Percentiles rank a stretch among this genome's conserved stretches.
phyloP scores from a whole-genome alignment of 2,797 vertebrate genomes.

The Cheirogaleus major region DNA sequence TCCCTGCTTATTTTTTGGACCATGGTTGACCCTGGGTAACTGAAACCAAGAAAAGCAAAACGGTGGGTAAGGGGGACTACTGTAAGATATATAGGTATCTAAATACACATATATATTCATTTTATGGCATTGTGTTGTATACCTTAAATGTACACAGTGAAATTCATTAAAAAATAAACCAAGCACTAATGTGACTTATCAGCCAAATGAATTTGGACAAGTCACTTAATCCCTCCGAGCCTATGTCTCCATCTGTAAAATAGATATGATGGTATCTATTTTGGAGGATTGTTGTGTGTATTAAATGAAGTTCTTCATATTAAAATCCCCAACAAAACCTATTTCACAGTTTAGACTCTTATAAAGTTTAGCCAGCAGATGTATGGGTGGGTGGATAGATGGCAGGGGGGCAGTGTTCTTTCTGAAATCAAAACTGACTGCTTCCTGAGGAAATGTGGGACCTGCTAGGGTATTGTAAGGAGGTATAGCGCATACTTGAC shows the following conservation, averaged over 20 bases:
- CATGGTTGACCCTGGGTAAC: not conserved
- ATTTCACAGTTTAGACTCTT: not conserved
- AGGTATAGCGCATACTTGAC: not conserved
- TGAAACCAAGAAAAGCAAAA: not conserved
- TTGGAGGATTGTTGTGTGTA: not conserved
- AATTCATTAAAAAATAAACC: not conserved
- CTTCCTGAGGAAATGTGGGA: not conserved
- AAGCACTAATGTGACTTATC: not conserved
- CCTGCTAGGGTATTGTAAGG: too few relatives aligned
- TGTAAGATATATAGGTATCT: too few relatives aligned
- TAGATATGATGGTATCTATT: rapidly evolving
- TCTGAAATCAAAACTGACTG: not conserved
- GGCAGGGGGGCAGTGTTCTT: not conserved
- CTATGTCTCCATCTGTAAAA: not conserved
- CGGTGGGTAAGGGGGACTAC: not conserved
- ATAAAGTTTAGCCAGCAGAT: not conserved
- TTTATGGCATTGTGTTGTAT: not conserved
- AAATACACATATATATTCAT: not conserved
- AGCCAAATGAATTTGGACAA: not conserved
- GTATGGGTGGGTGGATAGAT: rapidly evolving
- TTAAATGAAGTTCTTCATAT: not conserved
- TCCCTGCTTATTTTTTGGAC: not conserved
- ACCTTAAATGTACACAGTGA: not conserved
- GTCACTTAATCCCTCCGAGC: not conserved
- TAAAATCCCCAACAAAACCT: not conserved